Evolutionary conservation across 2,888 invertebrate genomes (phyloP).

Genomic region (Leptopilina drosophilae): DNA sequence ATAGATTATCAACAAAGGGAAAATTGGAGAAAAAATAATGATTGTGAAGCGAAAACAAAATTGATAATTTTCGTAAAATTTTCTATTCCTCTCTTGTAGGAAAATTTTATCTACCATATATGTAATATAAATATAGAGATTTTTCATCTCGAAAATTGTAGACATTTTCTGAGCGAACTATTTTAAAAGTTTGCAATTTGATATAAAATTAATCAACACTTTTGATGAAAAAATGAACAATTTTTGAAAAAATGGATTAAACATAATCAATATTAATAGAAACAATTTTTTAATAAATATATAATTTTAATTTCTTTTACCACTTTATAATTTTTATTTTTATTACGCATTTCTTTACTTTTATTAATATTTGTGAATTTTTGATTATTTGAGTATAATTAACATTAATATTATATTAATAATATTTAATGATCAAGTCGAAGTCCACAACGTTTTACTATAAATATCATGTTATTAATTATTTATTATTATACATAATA

Average conservation of each 20-base stretch:
- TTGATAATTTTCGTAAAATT: constrained; percentile 6
- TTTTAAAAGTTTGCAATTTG: constrained; percentile 16
- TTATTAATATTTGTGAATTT: too few relatives aligned
- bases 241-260: neutral
- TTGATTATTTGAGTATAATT: too few relatives aligned
- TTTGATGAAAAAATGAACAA: neutral
- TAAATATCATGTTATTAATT: too few relatives aligned
- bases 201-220: neutral
- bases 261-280: neutral
- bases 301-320: too few relatives aligned
- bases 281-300: too few relatives aligned
- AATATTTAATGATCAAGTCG: too few relatives aligned
- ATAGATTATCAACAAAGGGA: neutral
- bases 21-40: neutral
- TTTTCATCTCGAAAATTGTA: neutral
- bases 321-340: too few relatives aligned
- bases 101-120: neutral
- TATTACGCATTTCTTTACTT: too few relatives aligned
- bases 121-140: neutral
- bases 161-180: neutral
- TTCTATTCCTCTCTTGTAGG: neutral
- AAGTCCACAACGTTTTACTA: too few relatives aligned
- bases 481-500: too few relatives aligned
- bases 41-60: neutral
- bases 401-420: too few relatives aligned